phyloP scores from a whole-genome alignment of 1,140 invertebrate species.

The Sycophila sp. region DNA sequence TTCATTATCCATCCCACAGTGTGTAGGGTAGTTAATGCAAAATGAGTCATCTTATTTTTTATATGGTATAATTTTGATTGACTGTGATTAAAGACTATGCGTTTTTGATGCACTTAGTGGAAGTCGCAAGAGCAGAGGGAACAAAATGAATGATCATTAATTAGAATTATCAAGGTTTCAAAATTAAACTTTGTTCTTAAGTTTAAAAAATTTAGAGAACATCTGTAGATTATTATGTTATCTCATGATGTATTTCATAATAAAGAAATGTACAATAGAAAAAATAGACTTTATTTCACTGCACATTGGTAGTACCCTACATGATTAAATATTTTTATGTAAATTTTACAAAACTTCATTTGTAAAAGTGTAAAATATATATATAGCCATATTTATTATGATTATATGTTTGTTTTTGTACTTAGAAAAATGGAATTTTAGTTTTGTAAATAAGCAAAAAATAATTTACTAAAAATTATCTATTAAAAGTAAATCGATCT shows the following conservation, averaged over 20 bases:
- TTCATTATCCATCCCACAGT: neutral
- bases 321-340: neutral
- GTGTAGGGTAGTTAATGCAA: neutral
- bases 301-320: neutral
- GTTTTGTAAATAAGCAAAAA: neutral
- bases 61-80: constrained; percentile 19
- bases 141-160: constrained; percentile 1
- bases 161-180: neutral
- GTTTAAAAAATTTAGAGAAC: neutral
- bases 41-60: constrained; percentile 4
- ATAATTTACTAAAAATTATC: neutral
- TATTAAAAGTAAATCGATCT: neutral
- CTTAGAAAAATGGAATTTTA: neutral
- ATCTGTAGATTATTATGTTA: constrained; percentile 2
- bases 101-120: neutral
- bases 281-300: neutral
- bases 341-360: neutral
- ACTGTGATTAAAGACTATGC: constrained; percentile 7
- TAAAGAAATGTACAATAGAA: constrained; percentile 22
- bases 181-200: neutral
- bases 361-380: neutral
- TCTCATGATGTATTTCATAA: constrained; percentile 13
- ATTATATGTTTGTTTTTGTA: neutral
- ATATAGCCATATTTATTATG: neutral
- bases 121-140: neutral